Evolutionary conservation across 2,797 vertebrate genomes (phyloP), one percentile per base, ranked within the genome.

Genomic region (Kryptolebias ocellatus): DNA sequence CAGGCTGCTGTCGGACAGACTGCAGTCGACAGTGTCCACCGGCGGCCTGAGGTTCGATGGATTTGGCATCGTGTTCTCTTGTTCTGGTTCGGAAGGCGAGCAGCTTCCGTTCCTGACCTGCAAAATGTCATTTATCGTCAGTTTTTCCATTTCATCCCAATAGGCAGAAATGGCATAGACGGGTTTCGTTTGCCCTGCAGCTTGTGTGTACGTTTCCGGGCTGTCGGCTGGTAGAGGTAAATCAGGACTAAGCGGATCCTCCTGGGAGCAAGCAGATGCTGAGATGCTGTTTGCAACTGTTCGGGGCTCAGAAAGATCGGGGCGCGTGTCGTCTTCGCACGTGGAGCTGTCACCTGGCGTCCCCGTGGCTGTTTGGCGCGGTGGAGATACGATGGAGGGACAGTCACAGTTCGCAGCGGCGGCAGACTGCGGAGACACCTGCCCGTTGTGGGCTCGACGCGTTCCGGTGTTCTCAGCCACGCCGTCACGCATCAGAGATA

Each of bases 141-240:
- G 53, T 78, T 93, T 95, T 84, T 95, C 94, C 93, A 95, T 94
- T 80, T 94, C 91, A 37, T 95, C 86, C 94, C 94, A 95, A 70
- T 94, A 95, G 15, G 89, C 81, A 28, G 94, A 95, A 64, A 94
- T 93, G 18, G 92, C 92, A 12, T 85, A 94, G 51, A 94, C 86
- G 0, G 91, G 88, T 10, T 28, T 84, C 68, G 63, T 5, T 58
- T 79, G 65, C 24, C 85, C 89, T 2, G 60, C 18, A 1, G 79
- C 70, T 72, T 79, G 57, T 0, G 81, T 74, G 2, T 68, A 83
- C 24, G 78, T 57, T 78, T 90, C 91, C 0, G 90, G 89, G 71
- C 64, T 65, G 72, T 86, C 69, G 0, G 58, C 67, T 7, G 79
- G 83, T 18, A 74, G 24, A 17, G 63, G 85, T 42, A 80, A 53